Base-by-base conservation (phyloP, 2,113 vertebrate genomes). In the Trogon melanurus region DNA sequence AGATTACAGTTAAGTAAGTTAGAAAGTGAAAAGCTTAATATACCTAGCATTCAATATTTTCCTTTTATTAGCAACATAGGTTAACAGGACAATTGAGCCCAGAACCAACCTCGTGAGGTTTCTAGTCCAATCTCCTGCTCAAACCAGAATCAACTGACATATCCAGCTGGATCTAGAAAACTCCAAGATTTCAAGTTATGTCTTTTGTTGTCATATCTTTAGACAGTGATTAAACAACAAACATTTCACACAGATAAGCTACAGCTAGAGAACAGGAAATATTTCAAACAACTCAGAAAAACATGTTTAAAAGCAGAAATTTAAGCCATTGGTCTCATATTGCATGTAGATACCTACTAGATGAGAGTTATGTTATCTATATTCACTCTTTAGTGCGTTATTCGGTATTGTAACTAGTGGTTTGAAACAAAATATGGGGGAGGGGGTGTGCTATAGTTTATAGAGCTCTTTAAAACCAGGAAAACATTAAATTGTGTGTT, bases 401-500 rank as follows among this genome's bases (percentile, higher is more conserved):
- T 70, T 89, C 92, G 7, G 6, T 73, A 18, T 15, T 66, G 21
- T 30, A 76, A 12, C 5, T 45, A 64, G 16, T 26, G 20, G 7
- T 75, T 79, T 79, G 20, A 89, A 93, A 67, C 6, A 81, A 81
- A 86, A 27, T 47, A n/a, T 13, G 13, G 13, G 2, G 19, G 4
- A 2, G 0, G 5, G 3, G 64, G 60, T 1, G 0, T 3, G 41
- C 11, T 32, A 2, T 17, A 15, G 2, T 60, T 61, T 34, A 15
- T 29, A 13, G 11, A 66, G 54, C 3, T 17, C 51, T 72, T 86
- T n/a, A 58, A 88, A 92, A 48, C 9, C 18, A 54, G 21, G 4
- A 61, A 75, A 74, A 44, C 15, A 12, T 21, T 90, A 86, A 3
- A 20, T 58, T 26, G 45, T n/a, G 5, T 82, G 25, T 36, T 61